Percentiles rank a stretch among this genome's conserved stretches.
Conservation (phyloP, 2,888 invertebrate species). For the Aporophyla nigra region DNA sequence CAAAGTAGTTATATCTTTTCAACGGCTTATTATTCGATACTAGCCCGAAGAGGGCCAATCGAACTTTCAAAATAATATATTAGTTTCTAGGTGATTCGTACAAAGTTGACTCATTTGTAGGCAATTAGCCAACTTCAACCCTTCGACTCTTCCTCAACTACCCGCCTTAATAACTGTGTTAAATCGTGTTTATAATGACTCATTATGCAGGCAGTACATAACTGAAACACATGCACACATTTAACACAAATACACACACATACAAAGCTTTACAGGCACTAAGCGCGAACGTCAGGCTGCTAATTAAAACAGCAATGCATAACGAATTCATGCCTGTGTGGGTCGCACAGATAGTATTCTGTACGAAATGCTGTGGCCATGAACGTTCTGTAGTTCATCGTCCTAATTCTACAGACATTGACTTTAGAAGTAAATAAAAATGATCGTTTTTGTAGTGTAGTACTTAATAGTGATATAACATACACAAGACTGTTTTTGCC, state of each 20-base stretch:
- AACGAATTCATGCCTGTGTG: constrained; percentile 22
- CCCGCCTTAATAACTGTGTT: too few species aligned
- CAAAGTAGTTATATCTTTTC: too few species aligned
- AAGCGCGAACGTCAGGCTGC: background rate
- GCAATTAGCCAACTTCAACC: too few species aligned
- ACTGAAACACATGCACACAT: background rate
- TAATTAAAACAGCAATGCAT: constrained; percentile 38
- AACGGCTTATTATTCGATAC: too few species aligned
- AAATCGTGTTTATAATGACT: too few species aligned
- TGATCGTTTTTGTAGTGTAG: background rate
- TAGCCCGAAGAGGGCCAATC: too few species aligned
- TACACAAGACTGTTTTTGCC: background rate
- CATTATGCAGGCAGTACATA: background rate
- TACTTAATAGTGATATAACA: background rate
- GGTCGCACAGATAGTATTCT: constrained; percentile 19
- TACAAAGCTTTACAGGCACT: background rate
- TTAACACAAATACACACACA: background rate
- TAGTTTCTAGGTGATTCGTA: too few species aligned
- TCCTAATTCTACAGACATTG: constrained; percentile 33
- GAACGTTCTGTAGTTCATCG: constrained; percentile 47
- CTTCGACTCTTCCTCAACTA: too few species aligned
- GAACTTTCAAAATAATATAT: too few species aligned
- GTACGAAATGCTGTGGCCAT: constrained; percentile 38
- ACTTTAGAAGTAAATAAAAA: constrained; percentile 19
- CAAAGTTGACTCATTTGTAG: too few species aligned